Conservation (phyloP, 2,113 vertebrate genomes). For the Zosterops hypoxanthus region DNA sequence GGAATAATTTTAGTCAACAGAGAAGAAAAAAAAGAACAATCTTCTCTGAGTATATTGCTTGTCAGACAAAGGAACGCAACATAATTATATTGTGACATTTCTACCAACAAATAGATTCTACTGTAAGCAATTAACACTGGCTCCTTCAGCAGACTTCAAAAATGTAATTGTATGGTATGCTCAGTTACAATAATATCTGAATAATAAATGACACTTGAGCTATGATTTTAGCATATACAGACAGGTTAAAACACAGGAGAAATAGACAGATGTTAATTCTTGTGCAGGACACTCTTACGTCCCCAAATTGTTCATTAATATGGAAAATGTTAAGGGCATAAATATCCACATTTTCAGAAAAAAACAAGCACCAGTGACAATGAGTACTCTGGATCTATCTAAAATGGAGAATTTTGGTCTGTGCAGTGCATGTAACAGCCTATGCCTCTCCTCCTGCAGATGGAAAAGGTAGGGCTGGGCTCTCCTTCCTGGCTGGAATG, state of each 20-base stretch:
- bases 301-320: neutral
- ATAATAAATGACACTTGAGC: slow-evolving; percentile 45
- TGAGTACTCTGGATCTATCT: neutral
- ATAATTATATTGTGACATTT: slow-evolving; percentile 77
- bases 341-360: neutral
- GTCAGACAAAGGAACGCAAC: slow-evolving; percentile 64
- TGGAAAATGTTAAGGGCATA: neutral
- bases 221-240: neutral
- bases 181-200: slow-evolving; percentile 49
- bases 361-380: neutral
- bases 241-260: slow-evolving; percentile 22
- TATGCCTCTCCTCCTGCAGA: neutral
- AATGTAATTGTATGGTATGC: slow-evolving; percentile 59
- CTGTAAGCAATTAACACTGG: slow-evolving; percentile 72
- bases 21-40: slow-evolving; percentile 41
- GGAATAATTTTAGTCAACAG: slow-evolving; percentile 14
- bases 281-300: neutral
- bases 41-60: slow-evolving; percentile 65
- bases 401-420: neutral
- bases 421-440: neutral
- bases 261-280: neutral
- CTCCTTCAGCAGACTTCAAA: slow-evolving; percentile 70
- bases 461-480: neutral
- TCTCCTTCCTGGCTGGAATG: neutral
- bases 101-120: slow-evolving; percentile 71